Percentiles rank a stretch among this genome's conserved stretches.
phyloP scores from a whole-genome alignment of 1,140 invertebrate species.

The Scaptomyza pallida region DNA sequence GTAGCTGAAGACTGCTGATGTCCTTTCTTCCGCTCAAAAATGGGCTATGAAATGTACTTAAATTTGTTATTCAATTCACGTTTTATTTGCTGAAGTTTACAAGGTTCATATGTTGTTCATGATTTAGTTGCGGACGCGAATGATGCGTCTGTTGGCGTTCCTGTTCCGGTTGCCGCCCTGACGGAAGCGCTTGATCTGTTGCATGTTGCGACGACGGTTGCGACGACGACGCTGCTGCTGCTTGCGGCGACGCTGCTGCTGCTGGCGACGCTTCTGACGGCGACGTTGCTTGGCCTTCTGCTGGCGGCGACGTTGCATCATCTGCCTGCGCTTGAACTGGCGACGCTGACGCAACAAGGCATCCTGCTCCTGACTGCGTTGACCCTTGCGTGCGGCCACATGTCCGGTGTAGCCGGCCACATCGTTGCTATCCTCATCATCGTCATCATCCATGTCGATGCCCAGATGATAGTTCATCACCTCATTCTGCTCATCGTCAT shows the following conservation, averaged over 20 bases:
- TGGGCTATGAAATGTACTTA: too few species aligned
- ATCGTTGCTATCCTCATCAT: conserved; percentile 7
- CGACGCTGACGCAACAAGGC: conserved; percentile 43
- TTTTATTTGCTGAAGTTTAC: not conserved
- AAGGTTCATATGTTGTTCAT: not conserved
- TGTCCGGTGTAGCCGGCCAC: conserved; percentile 2
- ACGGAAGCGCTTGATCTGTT: conserved; percentile 54
- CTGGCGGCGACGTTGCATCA: conserved; percentile 52
- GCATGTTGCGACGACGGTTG: conserved; percentile 49
- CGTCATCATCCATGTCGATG: conserved; percentile 15
- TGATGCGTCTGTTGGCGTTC: conserved; percentile 41
- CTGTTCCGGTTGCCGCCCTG: conserved; percentile 34
- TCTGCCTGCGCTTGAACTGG: conserved; percentile 50
- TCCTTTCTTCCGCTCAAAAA: too few species aligned
- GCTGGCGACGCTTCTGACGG: conserved; percentile 58
- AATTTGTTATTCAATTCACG: not conserved
- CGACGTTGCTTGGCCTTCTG: conserved; percentile 45
- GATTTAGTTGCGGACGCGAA: conserved; percentile 42
- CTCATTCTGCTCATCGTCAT: conserved; percentile 29
- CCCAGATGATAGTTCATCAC: not conserved
- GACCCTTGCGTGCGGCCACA: conserved; percentile 17
- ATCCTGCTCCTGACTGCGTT: conserved; percentile 35
- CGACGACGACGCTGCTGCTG: conserved; percentile 57
- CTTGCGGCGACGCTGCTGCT: conserved; percentile 59
- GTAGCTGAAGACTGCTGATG: too few species aligned